Evolutionary conservation across 2,888 invertebrate species (phyloP), one percentile per base, ranked within the genome.

Genomic region (Dynastes tityus): DNA sequence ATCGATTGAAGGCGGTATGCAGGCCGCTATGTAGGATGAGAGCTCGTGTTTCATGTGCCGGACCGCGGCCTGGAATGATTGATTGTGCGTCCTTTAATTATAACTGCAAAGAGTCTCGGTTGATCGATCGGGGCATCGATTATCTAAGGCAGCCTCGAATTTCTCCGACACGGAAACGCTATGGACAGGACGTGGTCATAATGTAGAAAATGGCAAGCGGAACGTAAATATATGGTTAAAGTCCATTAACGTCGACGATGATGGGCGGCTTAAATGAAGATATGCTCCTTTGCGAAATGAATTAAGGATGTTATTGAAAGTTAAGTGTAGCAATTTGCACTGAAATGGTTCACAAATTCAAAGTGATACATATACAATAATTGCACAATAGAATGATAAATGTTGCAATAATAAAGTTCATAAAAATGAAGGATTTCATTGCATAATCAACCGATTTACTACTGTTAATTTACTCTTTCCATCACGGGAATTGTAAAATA

Each of bases 11-110:
- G 27, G 29, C 29, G 63, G 63, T 32, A 29, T 29, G 68, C 68
- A 29, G 55, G 22, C 67, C n/a, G 13, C 27, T 51, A 51, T 11
- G 11, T 29, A 29, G n/a, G 16, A n/a, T n/a, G 55, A 2, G 32
- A 32, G 63, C 63, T 63, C 51, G 51, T 27, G 68, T 51, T 67
- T 68, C 68, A 51, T 68, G 68, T 67, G 40, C 45, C 65, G 45
- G 45, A 67, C 40, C 68, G 22, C n/a, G 27, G 49, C 40, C 4
- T 5, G 22, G 58, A 45, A 40, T 73, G 73, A 73, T 73, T 58
- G 73, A 58, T 73, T 61, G 73, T 58, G 58, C 58, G 73, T 73
- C 73, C 73, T 58, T 73, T 73, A 73, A 73, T 73, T 73, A 73
- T 73, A 73, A 58, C 58, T 58, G 58, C 32, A 40, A 16, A 40